Percentiles rank a stretch among this genome's conserved stretches.
These are phyloP conservation scores for Lymantria monacha DNA, from an alignment of 2,888 invertebrate genomes.

Conservation along the genomic window DNA sequence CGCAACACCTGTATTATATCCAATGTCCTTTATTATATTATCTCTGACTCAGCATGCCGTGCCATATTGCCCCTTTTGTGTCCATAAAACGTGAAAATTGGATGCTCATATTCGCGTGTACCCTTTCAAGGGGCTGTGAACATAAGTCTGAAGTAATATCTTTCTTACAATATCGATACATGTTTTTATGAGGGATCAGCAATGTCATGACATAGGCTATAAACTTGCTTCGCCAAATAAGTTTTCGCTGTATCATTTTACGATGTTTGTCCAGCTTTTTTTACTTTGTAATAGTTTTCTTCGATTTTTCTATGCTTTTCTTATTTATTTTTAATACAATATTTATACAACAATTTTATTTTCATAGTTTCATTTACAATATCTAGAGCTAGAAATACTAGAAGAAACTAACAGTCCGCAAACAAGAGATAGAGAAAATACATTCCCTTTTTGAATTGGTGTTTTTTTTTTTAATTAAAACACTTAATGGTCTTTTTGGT, in stretches of 20 bases:
- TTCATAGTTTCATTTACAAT: too few relatives aligned
- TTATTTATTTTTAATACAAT: too few relatives aligned
- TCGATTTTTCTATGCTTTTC: too few relatives aligned
- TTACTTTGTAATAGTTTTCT: neutral
- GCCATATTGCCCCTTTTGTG: conserved; percentile 47
- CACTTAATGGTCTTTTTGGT: too few relatives aligned
- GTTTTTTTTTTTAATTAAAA: too few relatives aligned
- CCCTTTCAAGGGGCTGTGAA: conserved; percentile 35
- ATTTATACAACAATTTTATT: too few relatives aligned
- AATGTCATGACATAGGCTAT: conserved; percentile 71
- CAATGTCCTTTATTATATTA: conserved; percentile 46
- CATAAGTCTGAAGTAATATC: conserved; percentile 52
- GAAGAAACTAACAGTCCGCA: too few relatives aligned
- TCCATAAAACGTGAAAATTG: conserved; percentile 48
- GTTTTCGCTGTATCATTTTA: conserved; percentile 69
- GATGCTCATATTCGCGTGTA: conserved; percentile 57
- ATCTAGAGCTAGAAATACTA: too few relatives aligned
- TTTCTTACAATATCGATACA: conserved; percentile 71
- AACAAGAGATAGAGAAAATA: too few relatives aligned
- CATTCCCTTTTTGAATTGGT: too few relatives aligned
- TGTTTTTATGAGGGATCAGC: conserved; percentile 77
- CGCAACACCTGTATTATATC: conserved; percentile 56
- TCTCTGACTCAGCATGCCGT: conserved; percentile 51
- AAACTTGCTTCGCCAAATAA: conserved; percentile 62
- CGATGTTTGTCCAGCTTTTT: conserved; percentile 57